Percentiles rank a stretch among this genome's conserved stretches.
phyloP scores from a whole-genome alignment of 1,140 invertebrate genomes.

The Aphaenogaster floridana region DNA sequence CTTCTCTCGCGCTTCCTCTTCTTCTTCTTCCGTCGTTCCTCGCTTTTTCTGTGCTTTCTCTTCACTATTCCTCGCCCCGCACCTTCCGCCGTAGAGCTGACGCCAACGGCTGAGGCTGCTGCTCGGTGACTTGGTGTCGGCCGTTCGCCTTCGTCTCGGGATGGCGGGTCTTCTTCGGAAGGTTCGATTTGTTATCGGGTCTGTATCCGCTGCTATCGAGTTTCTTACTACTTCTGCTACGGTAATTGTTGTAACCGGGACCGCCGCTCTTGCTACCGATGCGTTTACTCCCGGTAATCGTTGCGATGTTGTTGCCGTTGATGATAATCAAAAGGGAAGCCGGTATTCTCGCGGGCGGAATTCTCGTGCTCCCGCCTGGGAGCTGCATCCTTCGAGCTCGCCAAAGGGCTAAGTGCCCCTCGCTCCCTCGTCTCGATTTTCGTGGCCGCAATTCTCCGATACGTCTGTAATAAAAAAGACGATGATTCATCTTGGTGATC shows the following conservation, averaged over 20 bases:
- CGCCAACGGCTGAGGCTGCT: conserved; percentile 83
- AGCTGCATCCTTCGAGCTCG: conserved; percentile 87
- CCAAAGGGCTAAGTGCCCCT: conserved; percentile 86
- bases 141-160: conserved; percentile 78
- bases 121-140: conserved; percentile 80
- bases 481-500: conserved; percentile 12
- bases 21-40: conserved; percentile 76
- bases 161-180: conserved; percentile 76
- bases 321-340: conserved; percentile 80
- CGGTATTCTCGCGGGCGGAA: conserved; percentile 83
- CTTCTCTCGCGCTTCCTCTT: conserved; percentile 74
- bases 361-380: conserved; percentile 86
- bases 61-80: conserved; percentile 84
- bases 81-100: conserved; percentile 83
- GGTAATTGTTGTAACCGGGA: conserved; percentile 51
- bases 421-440: conserved; percentile 85
- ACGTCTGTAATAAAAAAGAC: conserved; percentile 77
- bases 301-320: conserved; percentile 79
- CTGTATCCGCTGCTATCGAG: conserved; percentile 74
- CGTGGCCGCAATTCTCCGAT: conserved; percentile 73
- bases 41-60: conserved; percentile 71
- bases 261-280: conserved; percentile 72
- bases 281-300: conserved; percentile 75
- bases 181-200: conserved; percentile 79
- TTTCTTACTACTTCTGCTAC: conserved; percentile 57